Evolutionary conservation across 2,797 vertebrate genomes (phyloP).

Genomic region (Sebastes trivittatus): DNA sequence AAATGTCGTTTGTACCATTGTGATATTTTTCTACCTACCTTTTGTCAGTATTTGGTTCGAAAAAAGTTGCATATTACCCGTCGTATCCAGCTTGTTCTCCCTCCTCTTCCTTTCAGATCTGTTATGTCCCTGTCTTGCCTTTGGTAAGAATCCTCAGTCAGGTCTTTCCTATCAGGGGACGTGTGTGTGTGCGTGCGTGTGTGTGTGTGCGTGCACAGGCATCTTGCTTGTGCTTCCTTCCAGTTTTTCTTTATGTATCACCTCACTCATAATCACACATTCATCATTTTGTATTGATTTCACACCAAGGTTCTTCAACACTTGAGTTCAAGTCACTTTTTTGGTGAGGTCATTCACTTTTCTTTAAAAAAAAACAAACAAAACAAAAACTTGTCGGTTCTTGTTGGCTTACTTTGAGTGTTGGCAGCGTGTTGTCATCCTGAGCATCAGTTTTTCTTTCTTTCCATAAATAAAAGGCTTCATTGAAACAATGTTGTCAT

Average conservation of each 20-base stretch:
- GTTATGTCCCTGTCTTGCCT: constrained; percentile 40
- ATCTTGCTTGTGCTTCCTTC: constrained; percentile 18
- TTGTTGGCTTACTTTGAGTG: constrained; percentile 51
- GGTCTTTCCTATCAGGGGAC: constrained; percentile 59
- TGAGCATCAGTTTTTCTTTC: constrained; percentile 46
- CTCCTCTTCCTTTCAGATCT: constrained; percentile 25
- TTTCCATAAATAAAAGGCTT: constrained; percentile 77
- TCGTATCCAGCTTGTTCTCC: constrained; percentile 43
- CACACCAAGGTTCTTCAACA: constrained; percentile 74
- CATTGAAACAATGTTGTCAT: constrained; percentile 58
- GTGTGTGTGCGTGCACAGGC: not conserved
- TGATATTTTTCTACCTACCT: constrained; percentile 80
- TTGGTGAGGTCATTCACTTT: constrained; percentile 32
- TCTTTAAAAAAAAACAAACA: not conserved
- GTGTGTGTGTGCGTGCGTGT: not conserved
- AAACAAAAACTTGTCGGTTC: constrained; percentile 24
- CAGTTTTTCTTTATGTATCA: constrained; percentile 46
- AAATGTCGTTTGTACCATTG: constrained; percentile 71
- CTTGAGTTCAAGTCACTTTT: constrained; percentile 62
- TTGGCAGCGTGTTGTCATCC: constrained; percentile 54
- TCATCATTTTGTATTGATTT: constrained; percentile 62
- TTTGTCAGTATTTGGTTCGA: constrained; percentile 81
- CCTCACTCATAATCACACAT: constrained; percentile 55
- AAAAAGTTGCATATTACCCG: constrained; percentile 55
- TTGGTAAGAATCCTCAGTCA: constrained; percentile 55